Percentiles rank a stretch among this genome's conserved stretches.
These are phyloP conservation scores for Pachypanchax playfairii DNA, from an alignment of 2,113 vertebrate species.

Conservation along the genomic window DNA sequence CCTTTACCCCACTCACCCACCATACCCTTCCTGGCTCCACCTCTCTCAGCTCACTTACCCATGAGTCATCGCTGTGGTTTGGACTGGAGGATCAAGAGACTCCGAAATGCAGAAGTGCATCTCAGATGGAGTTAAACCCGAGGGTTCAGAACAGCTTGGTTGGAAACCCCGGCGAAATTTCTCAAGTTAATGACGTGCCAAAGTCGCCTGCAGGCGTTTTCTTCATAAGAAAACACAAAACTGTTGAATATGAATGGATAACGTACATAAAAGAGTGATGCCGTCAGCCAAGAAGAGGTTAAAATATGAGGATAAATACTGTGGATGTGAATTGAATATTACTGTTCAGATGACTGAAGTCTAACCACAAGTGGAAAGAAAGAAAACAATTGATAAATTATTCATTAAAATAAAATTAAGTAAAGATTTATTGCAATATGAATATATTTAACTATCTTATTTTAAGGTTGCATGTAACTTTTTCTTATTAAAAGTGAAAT, in stretches of 20 bases:
- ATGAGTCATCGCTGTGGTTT: constrained; percentile 76
- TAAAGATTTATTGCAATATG: background rate
- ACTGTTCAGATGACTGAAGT: background rate
- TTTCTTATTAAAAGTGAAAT: no score
- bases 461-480: background rate
- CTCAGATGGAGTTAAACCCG: constrained; percentile 52
- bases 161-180: constrained; percentile 49
- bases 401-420: background rate
- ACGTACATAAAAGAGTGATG: constrained; percentile 6
- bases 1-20: background rate
- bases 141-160: constrained; percentile 53
- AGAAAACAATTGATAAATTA: background rate
- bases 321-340: constrained; percentile 12
- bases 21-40: background rate
- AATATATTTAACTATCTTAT: background rate
- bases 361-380: background rate
- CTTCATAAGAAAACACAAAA: constrained; percentile 39
- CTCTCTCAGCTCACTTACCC: constrained; percentile 63
- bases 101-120: constrained; percentile 51
- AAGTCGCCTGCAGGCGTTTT: constrained; percentile 29
- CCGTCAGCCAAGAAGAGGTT: constrained; percentile 29
- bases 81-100: constrained; percentile 63
- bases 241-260: constrained; percentile 19
- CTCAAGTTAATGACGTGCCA: constrained; percentile 51
- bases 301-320: constrained; percentile 1